Conservation (phyloP, 2,888 invertebrate species). For the Hermaeophaga mercurialis region DNA sequence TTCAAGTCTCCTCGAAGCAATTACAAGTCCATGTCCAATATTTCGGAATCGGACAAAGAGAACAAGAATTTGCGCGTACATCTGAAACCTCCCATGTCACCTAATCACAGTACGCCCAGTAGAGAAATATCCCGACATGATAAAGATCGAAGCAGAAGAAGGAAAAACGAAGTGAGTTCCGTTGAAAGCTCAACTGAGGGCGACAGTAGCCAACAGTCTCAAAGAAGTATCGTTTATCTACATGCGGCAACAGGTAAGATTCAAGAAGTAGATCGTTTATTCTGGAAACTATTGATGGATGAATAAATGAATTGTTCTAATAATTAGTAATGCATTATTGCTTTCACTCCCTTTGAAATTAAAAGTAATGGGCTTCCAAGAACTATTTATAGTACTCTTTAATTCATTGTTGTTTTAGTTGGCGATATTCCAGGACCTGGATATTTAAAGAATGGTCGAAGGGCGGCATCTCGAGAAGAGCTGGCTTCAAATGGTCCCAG, state of each 20-base stretch:
- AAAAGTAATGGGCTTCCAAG: too few relatives aligned
- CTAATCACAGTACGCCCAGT: slow-evolving; percentile 40
- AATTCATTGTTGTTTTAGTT: too few relatives aligned
- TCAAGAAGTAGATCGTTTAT: too few relatives aligned
- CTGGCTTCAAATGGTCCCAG: slow-evolving; percentile 69
- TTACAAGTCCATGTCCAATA: slow-evolving; percentile 50
- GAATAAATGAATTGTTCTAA: too few relatives aligned
- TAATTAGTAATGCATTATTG: too few relatives aligned
- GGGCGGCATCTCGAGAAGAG: slow-evolving; percentile 76
- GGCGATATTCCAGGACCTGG: slow-evolving; percentile 83
- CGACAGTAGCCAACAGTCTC: slow-evolving; percentile 78
- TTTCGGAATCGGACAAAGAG: slow-evolving; percentile 47
- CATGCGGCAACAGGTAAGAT: slow-evolving; percentile 80
- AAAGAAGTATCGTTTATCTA: slow-evolving; percentile 81
- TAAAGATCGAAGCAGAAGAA: slow-evolving; percentile 48
- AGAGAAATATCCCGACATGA: slow-evolving; percentile 57
- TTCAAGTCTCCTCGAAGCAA: slow-evolving; percentile 48
- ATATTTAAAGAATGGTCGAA: slow-evolving; percentile 59
- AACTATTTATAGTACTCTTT: too few relatives aligned
- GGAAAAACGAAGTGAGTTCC: slow-evolving; percentile 61
- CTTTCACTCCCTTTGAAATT: too few relatives aligned
- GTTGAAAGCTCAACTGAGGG: slow-evolving; percentile 75
- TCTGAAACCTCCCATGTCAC: slow-evolving; percentile 55
- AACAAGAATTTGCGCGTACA: slow-evolving; percentile 47
- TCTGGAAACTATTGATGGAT: too few relatives aligned